These are phyloP conservation scores for Apodemus sylvaticus DNA, from an alignment of 2,113 vertebrate species.

Conservation along the genomic window DNA sequence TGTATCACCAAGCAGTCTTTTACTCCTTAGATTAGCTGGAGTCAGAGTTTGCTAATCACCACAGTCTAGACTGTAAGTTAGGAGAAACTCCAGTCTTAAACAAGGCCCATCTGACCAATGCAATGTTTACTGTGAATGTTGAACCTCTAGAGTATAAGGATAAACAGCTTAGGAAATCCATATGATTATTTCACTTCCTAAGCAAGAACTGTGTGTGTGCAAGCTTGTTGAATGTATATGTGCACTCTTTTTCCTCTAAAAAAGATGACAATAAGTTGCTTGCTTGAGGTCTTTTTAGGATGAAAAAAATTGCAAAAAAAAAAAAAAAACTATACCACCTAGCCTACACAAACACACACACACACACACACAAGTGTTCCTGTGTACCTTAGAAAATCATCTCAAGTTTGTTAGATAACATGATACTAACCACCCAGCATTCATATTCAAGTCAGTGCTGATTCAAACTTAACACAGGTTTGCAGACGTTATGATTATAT, in stretches of 20 bases:
- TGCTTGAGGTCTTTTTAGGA: neutral
- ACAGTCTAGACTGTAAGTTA: neutral
- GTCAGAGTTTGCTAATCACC: neutral
- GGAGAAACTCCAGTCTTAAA: neutral
- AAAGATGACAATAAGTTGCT: neutral
- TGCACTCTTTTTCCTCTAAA: neutral
- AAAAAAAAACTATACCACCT: neutral
- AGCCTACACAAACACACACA: neutral
- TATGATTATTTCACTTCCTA: neutral
- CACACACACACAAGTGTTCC: neutral
- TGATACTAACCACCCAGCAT: neutral
- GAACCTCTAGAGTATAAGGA: neutral
- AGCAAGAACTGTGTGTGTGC: neutral
- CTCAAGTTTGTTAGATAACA: neutral
- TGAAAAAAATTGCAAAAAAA: neutral
- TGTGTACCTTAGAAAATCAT: slow-evolving; percentile 13
- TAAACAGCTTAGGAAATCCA: neutral
- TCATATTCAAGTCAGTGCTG: neutral
- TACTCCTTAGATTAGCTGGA: neutral
- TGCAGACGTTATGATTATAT: neutral
- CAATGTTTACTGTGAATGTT: neutral
- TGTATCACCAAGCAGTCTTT: fast-evolving
- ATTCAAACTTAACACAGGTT: neutral
- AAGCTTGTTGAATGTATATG: neutral
- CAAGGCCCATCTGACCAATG: neutral